Evolutionary conservation across 1,140 invertebrate genomes (phyloP), one percentile per base, ranked within the genome.

Genomic region (Drosophila pachea): DNA sequence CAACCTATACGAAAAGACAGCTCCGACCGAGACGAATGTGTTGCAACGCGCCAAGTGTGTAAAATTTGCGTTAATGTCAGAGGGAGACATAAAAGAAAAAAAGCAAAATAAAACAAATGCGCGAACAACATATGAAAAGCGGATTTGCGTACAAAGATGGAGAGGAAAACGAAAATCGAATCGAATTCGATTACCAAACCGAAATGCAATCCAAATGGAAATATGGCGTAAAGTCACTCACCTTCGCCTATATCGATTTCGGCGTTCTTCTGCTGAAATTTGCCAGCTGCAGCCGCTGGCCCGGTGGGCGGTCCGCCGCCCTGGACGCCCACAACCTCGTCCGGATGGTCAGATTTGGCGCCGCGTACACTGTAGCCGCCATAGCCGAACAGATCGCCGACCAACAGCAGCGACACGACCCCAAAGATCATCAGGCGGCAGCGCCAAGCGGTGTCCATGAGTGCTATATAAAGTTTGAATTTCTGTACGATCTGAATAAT

Each of bases 161-260:
- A 22, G 22, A 22, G 45, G 22, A 4, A 52, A 47, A 50, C 12
- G 43, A 54, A 42, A 43, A 14, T 29, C n/a, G n/a, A n/a, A 22
- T 22, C 11, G 12, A 40, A 36, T 16, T 38, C n/a, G 48, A 42
- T 58, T 59, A 59, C 55, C 40, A 48, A 62, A 55, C 29, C 59
- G 47, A 69, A 70, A 38, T 31, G 48, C 60, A 68, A 60, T 11
- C 32, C 32, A 22, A 54, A 65, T 49, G 16, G 40, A 56, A 45
- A 12, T 16, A 59, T 31, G 54, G 33, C 8, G 42, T 12, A 63
- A 73, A 67, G 58, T 54, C 12, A 88, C 87, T 89, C 62, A 89
- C 87, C 88, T 89, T 89, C 88, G 54, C 78, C 68, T 54, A 89
- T 86, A 60, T 89, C 88, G 72, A 89, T 86, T 82, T 89, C 88